Evolutionary conservation across 2,113 vertebrate genomes (phyloP).

Genomic region (Brachionichthys hirsutus): DNA sequence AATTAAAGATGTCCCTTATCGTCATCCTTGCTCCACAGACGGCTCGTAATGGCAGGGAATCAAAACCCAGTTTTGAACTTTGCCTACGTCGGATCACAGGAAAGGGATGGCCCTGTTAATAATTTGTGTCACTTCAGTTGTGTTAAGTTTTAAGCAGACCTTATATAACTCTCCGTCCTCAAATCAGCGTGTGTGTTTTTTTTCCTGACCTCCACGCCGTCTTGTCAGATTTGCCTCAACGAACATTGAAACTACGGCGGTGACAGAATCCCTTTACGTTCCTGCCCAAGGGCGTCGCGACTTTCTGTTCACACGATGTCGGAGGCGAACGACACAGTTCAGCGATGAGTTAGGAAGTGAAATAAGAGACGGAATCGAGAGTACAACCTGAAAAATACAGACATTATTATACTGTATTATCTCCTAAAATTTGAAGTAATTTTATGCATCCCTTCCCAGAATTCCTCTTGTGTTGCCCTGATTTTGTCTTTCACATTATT

Average conservation of each 20-base stretch:
- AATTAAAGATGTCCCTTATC: conserved; percentile 76
- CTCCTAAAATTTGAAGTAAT: no score
- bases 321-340: conserved; percentile 19
- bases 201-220: conserved; percentile 50
- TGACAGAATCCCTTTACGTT: conserved; percentile 54
- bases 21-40: conserved; percentile 58
- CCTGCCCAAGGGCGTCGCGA: conserved; percentile 39
- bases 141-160: conserved; percentile 50
- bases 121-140: conserved; percentile 70
- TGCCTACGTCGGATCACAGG: conserved; percentile 35
- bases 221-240: conserved; percentile 54
- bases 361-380: background rate
- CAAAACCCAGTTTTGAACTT: conserved; percentile 66
- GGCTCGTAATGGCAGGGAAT: conserved; percentile 61
- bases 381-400: no score
- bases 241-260: conserved; percentile 37
- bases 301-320: conserved; percentile 39
- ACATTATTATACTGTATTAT: no score
- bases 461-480: no score
- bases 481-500: no score
- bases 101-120: conserved; percentile 55
- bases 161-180: conserved; percentile 44
- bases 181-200: conserved; percentile 40
- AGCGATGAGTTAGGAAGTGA: conserved; percentile 3
- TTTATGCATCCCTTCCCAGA: background rate